Base-by-base conservation (phyloP, 2,113 vertebrate genomes). In the Myiagra hebetior region DNA sequence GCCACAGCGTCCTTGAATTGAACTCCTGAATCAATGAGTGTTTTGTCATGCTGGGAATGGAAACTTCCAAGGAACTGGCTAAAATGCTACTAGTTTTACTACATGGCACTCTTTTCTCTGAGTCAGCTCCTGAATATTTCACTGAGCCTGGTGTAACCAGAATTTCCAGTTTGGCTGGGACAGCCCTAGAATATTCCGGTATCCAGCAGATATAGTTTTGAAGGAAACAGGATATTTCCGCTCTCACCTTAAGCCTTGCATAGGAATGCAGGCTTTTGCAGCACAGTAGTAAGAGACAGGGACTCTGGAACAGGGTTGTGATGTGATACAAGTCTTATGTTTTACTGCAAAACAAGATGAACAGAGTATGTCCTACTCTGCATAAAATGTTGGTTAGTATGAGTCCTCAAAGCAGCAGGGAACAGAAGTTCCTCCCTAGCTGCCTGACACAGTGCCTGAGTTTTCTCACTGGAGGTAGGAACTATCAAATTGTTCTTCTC, bases 21-120 rank as follows among this genome's bases (percentile, higher is more conserved):
- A 97, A 95, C 90, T 94, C 72, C 24, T 39, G 55, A 93, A 80
- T 91, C 94, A 96, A 90, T 76, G 89, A 57, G 28, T 91, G 85
- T 83, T 96, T 77, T 94, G 81, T 94, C 59, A 52, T 3, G 1
- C 59, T 57, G 39, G 31, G 11, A 92, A 89, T 46, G 57, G 85
- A 90, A 90, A 77, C 79, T 86, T 93, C 46, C 83, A 92, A 86
- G 80, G 33, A 80, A 46, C 55, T 80, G 13, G 68, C 74, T 93
- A 74, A 95, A 95, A 80, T 74, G 47, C 63, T 73, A 49, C 70
- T 53, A 53, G 63, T 76, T 92, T 90, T 92, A 90, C 59, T 92
- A 49, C 39, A 63, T 8, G 10, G 5, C 23, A 57, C 31, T 13
- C 15, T 85, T 82, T 85, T 80, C 49, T 93, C 37, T 62, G 55